Evolutionary conservation across 1,140 invertebrate genomes (phyloP), one percentile per base, ranked within the genome.

Genomic region (Drosophila azteca): DNA sequence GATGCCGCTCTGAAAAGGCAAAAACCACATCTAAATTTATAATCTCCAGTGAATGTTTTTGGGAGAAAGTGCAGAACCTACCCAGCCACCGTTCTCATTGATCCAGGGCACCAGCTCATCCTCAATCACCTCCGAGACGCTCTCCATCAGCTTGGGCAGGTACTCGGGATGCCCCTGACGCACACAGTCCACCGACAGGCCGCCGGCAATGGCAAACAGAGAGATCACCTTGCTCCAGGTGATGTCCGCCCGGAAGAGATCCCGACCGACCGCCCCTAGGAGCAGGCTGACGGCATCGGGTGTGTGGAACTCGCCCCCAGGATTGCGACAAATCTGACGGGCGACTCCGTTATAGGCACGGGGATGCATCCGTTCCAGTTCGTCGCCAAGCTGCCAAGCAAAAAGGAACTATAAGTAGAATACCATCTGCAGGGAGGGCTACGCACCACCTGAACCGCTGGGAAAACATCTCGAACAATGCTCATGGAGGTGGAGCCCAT

Each of bases 21-120:
- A 41, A 53, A 26, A 6, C 0, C 0, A 20, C 11, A n/a, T 1
- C 31, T 3, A 7, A 9, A 15, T 15, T 20, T 1, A 24, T 11
- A 15, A 1, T 15, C 20, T 3, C 1, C 2, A 15, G 5, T 11
- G 8, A 0, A 1, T 22, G 6, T 11, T 1, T 6, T 0, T 6
- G 2, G 4, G 11, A 1, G 22, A 4, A 4, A 24, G 1, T 39
- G 39, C 22, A 1, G 11, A 41, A 31, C 63, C 89, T 91, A 95
- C 95, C 95, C 95, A 96, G 82, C 95, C 95, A 26, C 95, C 95
- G 81, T 95, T 95, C 15, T 94, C 92, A 59, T 94, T 93, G 6
- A 96, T 94, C 95, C 95, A 96, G 17, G 92, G 79, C 4, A 94
- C 95, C 3, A 96, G 77, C 62, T 95, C 93, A 71, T 95, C 94